Conservation (phyloP, 1,140 invertebrate genomes). For the Leptinotarsa defecta region DNA sequence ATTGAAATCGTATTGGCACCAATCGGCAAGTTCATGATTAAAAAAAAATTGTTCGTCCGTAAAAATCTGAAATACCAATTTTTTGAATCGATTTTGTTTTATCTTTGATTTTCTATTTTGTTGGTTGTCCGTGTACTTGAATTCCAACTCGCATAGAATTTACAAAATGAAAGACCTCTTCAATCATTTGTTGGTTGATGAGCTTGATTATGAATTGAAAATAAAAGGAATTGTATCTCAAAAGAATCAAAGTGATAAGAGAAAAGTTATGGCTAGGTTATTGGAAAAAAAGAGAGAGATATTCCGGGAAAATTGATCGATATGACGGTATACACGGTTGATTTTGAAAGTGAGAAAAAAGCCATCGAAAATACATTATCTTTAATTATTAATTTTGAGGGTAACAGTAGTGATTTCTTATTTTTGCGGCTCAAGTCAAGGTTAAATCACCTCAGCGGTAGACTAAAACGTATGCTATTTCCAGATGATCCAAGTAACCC, state of each 20-base stretch:
- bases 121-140: background rate
- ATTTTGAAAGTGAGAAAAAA: background rate
- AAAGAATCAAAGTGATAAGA: background rate
- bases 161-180: background rate
- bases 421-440: background rate
- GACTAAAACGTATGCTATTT: background rate
- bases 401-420: background rate
- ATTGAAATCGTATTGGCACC: too few species aligned
- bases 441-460: background rate
- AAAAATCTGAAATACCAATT: background rate
- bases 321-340: background rate
- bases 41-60: background rate
- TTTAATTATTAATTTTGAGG: background rate
- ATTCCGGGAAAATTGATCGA: too few species aligned
- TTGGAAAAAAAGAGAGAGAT: background rate
- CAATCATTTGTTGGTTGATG: background rate
- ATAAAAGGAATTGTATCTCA: background rate
- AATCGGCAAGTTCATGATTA: background rate
- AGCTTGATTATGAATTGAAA: constrained; percentile 4
- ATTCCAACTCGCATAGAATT: background rate
- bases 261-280: background rate
- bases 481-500: background rate
- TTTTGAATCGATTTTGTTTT: background rate
- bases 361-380: background rate
- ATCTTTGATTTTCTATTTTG: background rate